phyloP scores from a whole-genome alignment of 1,140 invertebrate species.

The Drosophila miranda region DNA sequence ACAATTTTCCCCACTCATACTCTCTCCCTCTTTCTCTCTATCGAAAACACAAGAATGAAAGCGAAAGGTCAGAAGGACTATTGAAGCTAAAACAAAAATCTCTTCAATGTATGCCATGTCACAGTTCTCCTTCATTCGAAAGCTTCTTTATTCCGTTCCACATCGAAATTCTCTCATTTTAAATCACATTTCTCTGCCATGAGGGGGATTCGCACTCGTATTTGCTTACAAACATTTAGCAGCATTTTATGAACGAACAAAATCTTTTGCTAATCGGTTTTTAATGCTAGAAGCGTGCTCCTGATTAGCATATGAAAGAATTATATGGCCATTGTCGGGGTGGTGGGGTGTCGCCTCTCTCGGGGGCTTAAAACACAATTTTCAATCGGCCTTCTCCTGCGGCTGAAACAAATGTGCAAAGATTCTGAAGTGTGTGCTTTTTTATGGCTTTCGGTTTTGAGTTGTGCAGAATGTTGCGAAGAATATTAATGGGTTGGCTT shows the following conservation, averaged over 20 bases:
- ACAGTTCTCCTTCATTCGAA: slow-evolving; percentile 14
- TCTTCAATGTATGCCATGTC: slow-evolving; percentile 43
- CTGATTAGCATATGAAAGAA: slow-evolving; percentile 74
- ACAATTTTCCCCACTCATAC: slow-evolving; percentile 22
- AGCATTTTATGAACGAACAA: slow-evolving; percentile 58
- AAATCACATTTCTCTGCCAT: background rate
- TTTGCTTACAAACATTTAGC: slow-evolving; percentile 74
- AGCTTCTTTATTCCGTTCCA: background rate
- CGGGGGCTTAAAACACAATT: slow-evolving; percentile 2
- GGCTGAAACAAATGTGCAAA: background rate
- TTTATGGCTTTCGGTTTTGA: slow-evolving; percentile 8
- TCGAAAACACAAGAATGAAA: slow-evolving; percentile 16
- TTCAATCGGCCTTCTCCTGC: slow-evolving; percentile 26
- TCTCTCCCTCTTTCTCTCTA: too few species aligned
- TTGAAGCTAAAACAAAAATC: slow-evolving; percentile 26
- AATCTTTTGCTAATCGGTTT: slow-evolving; percentile 68
- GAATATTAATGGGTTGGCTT: background rate
- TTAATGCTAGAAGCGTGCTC: slow-evolving; percentile 71
- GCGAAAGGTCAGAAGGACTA: slow-evolving; percentile 22
- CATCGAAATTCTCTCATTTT: slow-evolving; percentile 1
- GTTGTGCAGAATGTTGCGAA: background rate
- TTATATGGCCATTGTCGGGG: slow-evolving; percentile 35
- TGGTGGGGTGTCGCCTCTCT: background rate
- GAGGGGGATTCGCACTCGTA: slow-evolving; percentile 19
- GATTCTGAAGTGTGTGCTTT: slow-evolving; percentile 3